Conservation (phyloP, 1,140 invertebrate species). For the Paralvinella palmiformis region DNA sequence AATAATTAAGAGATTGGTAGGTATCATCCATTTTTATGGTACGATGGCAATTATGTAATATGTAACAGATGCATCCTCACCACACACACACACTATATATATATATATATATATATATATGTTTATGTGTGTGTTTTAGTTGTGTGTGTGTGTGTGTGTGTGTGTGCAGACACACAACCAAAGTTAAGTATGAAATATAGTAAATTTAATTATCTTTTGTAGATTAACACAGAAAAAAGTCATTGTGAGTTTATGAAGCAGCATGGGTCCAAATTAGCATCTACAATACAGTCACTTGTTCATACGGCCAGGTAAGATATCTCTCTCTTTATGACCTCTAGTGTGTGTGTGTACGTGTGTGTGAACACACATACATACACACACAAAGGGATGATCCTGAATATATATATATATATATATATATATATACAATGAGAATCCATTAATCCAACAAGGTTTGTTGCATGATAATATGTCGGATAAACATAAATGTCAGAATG, state of each 20-base stretch:
- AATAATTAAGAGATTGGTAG: slow-evolving; percentile 48
- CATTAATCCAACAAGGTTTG: too few species aligned
- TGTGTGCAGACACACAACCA: not conserved
- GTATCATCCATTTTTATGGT: too few species aligned
- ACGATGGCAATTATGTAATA: not conserved
- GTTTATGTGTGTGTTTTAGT: too few species aligned
- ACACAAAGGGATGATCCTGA: too few species aligned
- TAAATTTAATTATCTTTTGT: slow-evolving; percentile 10
- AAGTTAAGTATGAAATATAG: not conserved
- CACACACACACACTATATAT: not conserved
- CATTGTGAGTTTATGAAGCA: slow-evolving; percentile 37
- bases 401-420: not conserved
- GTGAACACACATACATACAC: not conserved
- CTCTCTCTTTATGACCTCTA: not conserved
- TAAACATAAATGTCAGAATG: too few species aligned
- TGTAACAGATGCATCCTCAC: not conserved
- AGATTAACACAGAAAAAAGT: slow-evolving; percentile 37
- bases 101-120: not conserved
- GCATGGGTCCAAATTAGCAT: slow-evolving; percentile 33
- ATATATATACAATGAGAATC: too few species aligned
- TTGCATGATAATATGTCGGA: too few species aligned
- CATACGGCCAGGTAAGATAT: slow-evolving; percentile 42
- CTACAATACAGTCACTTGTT: slow-evolving; percentile 37
- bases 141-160: too few species aligned
- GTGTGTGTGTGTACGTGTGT: not conserved